Conservation (phyloP, 2,797 vertebrate species). For the Enteromius paludinosus region DNA sequence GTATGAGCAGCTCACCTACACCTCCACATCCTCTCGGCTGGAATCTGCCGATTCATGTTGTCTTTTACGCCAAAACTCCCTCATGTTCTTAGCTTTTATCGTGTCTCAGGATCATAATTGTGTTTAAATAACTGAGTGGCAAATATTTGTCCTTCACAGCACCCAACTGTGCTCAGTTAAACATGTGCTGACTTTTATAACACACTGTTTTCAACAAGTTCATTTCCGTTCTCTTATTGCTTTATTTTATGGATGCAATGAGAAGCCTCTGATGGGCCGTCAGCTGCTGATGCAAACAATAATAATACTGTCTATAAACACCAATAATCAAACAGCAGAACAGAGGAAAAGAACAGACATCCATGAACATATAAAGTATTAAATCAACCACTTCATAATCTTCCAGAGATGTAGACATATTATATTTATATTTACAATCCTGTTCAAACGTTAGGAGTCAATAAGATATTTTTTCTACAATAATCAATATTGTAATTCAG, state of each 20-base stretch:
- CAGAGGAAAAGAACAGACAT: neutral
- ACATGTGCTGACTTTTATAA: neutral
- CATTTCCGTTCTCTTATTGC: neutral
- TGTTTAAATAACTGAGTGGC: slow-evolving; percentile 17
- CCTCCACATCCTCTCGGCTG: neutral
- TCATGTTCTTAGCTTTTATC: slow-evolving; percentile 8
- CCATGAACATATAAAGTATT: neutral
- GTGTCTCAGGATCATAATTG: slow-evolving; percentile 30
- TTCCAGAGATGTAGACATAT: neutral
- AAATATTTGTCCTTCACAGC: slow-evolving; percentile 13
- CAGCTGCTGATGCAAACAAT: slow-evolving; percentile 3
- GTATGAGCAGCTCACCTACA: no score
- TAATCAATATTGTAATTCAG: no score
- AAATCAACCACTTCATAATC: neutral
- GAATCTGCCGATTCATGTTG: neutral
- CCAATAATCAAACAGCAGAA: neutral
- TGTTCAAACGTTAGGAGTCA: no score
- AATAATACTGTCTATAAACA: neutral
- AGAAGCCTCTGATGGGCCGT: slow-evolving; percentile 2
- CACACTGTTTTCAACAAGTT: neutral
- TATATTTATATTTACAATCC: neutral
- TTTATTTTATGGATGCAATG: neutral
- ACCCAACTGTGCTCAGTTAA: neutral
- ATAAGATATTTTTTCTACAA: no score
- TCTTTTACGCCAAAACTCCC: neutral